Conservation (phyloP, 2,888 invertebrate genomes). For the Furcula furcula region DNA sequence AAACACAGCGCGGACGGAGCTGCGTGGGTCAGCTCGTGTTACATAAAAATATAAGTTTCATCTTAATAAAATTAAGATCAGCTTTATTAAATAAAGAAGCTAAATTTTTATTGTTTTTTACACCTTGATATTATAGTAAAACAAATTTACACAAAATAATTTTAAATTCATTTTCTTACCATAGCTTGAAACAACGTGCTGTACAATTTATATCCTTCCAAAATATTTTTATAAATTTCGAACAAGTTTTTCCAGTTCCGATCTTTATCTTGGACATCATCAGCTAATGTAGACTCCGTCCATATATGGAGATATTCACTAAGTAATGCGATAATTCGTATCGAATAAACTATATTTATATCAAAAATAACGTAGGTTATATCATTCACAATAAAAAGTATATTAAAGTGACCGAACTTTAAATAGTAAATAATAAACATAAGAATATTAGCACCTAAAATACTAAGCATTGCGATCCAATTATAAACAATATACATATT, state of each 20-base stretch:
- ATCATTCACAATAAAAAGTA: not conserved
- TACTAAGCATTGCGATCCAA: not conserved
- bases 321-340: conserved; percentile 7
- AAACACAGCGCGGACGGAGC: no score
- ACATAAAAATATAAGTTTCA: no score
- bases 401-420: not conserved
- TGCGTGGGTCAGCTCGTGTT: no score
- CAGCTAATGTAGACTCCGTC: not conserved
- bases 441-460: not conserved
- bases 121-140: no score
- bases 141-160: no score
- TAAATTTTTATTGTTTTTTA: no score
- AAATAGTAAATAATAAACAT: not conserved
- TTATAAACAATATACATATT: not conserved
- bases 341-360: conserved; percentile 5
- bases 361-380: not conserved
- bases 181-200: conserved; percentile 10
- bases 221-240: conserved; percentile 8
- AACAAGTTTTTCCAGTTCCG: not conserved
- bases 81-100: no score
- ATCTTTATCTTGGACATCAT: not conserved
- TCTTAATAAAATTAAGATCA: no score
- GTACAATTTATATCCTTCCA: conserved; percentile 10
- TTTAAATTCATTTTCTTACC: conserved; percentile 10
- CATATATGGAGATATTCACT: conserved; percentile 7